These are phyloP conservation scores for Arothron firmamentum DNA, from an alignment of 2,113 vertebrate genomes.

Conservation along the genomic window DNA sequence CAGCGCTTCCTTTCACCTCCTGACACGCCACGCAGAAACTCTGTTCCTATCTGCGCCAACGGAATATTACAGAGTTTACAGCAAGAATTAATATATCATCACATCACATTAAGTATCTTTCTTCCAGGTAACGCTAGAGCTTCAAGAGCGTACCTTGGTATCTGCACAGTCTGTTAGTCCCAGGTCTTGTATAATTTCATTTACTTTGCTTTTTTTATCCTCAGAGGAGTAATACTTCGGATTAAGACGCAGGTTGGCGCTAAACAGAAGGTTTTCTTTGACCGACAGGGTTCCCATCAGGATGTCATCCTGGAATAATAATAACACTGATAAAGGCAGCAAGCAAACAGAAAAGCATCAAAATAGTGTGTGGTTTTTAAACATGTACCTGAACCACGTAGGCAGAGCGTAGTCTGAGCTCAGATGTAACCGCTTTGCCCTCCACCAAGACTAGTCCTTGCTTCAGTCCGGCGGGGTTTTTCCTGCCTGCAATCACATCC, in stretches of 20 bases:
- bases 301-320: slow-evolving; percentile 70
- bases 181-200: slow-evolving; percentile 70
- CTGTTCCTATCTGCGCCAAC: slow-evolving; percentile 72
- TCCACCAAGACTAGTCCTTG: slow-evolving; percentile 68
- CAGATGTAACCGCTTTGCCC: slow-evolving; percentile 64
- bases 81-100: not conserved
- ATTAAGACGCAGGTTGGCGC: slow-evolving; percentile 73
- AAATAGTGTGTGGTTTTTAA: slow-evolving; percentile 1
- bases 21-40: slow-evolving; percentile 77
- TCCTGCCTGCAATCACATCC: slow-evolving; percentile 77
- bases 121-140: too few relatives aligned
- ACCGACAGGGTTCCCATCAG: slow-evolving; percentile 77
- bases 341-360: not conserved
- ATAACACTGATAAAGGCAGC: not conserved
- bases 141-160: slow-evolving; percentile 66
- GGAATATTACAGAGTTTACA: slow-evolving; percentile 1
- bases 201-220: slow-evolving; percentile 69
- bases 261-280: slow-evolving; percentile 78
- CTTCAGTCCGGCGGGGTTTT: slow-evolving; percentile 72
- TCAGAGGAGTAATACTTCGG: slow-evolving; percentile 38
- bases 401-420: slow-evolving; percentile 73
- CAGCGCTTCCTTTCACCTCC: slow-evolving; percentile 80
- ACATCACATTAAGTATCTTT: not conserved
- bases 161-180: slow-evolving; percentile 73
- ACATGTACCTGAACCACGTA: slow-evolving; percentile 78